Percentiles rank a stretch among this genome's conserved stretches.
These are phyloP conservation scores for Lathamus discolor DNA, from an alignment of 2,113 vertebrate genomes.

Conservation along the genomic window DNA sequence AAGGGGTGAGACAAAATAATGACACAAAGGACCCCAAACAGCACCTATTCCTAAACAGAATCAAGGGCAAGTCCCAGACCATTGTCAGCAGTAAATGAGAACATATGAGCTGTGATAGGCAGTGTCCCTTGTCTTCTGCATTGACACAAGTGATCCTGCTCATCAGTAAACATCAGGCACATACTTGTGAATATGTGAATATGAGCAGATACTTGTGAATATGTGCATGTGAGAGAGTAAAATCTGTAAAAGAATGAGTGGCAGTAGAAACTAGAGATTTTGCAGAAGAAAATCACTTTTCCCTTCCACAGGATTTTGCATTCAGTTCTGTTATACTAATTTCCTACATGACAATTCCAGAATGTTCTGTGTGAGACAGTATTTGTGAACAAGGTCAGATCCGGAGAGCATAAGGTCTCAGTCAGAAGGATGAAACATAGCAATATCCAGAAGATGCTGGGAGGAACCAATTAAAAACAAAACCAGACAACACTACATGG, in stretches of 20 bases:
- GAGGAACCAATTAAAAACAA: neutral
- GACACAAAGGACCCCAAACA: neutral
- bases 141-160: neutral
- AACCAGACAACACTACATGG: neutral
- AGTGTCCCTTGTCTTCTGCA: neutral
- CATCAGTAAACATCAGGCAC: neutral
- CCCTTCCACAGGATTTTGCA: neutral
- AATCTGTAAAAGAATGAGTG: neutral
- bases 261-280: neutral
- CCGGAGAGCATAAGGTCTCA: neutral
- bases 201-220: neutral
- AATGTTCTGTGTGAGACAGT: neutral
- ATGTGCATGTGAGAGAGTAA: neutral
- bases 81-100: neutral
- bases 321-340: neutral
- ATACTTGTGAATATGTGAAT: neutral
- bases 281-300: neutral
- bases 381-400: neutral
- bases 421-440: neutral
- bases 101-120: neutral
- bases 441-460: neutral
- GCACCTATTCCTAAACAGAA: neutral
- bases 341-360: neutral
- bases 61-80: neutral
- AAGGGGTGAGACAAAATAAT: neutral